phyloP scores from a whole-genome alignment of 2,113 vertebrate species.

The Psammodynastes pulverulentus region DNA sequence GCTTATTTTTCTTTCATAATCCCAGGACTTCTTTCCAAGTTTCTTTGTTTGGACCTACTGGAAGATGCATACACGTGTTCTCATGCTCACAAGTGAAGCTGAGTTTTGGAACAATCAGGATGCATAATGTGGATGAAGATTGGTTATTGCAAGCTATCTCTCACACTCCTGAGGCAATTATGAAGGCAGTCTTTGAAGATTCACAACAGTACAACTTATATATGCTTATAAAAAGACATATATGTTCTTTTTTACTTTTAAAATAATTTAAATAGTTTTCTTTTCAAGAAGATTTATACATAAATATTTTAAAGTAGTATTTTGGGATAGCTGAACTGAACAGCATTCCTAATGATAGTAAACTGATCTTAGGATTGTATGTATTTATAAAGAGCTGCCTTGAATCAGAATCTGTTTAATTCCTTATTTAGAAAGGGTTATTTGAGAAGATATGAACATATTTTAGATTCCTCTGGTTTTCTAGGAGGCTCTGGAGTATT shows the following conservation, averaged over 20 bases:
- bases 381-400: conserved; percentile 43
- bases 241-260: conserved; percentile 43
- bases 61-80: background rate
- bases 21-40: background rate
- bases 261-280: conserved; percentile 38
- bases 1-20: background rate
- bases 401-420: conserved; percentile 54
- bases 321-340: conserved; percentile 23
- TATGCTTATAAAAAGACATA: conserved; percentile 30
- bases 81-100: background rate
- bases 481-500: conserved; percentile 27
- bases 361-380: conserved; percentile 28
- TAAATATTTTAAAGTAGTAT: conserved; percentile 35
- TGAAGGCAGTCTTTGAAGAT: background rate
- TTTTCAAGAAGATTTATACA: conserved; percentile 40
- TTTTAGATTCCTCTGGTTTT: conserved; percentile 38
- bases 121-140: background rate
- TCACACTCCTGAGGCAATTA: background rate
- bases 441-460: conserved; percentile 47
- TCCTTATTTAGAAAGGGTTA: conserved; percentile 49
- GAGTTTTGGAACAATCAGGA: background rate
- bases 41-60: background rate
- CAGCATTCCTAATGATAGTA: conserved; percentile 23
- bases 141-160: background rate
- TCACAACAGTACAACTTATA: conserved; percentile 36